These are phyloP conservation scores for Drosophila bocqueti DNA, from an alignment of 1,140 invertebrate species.

Conservation along the genomic window DNA sequence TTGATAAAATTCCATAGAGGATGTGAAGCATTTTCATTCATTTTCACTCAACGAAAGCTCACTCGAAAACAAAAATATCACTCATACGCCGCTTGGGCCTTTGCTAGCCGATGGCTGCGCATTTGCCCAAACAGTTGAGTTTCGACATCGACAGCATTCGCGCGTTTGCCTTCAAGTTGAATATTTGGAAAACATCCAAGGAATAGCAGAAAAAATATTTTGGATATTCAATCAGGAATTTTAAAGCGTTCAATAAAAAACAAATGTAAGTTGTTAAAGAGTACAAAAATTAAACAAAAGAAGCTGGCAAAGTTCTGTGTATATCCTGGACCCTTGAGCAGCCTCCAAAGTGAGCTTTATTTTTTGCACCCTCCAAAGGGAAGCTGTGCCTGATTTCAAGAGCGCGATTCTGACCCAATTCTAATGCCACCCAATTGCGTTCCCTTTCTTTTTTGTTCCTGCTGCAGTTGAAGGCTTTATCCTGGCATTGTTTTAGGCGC, in stretches of 20 bases:
- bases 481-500: conserved; percentile 61
- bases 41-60: conserved; percentile 64
- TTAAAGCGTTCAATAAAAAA: neutral
- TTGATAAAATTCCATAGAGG: conserved; percentile 22
- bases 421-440: conserved; percentile 36
- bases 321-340: neutral
- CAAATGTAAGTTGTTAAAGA: conserved; percentile 31
- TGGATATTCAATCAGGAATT: conserved; percentile 1
- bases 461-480: conserved; percentile 22
- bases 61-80: conserved; percentile 59
- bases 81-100: conserved; percentile 76
- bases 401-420: conserved; percentile 62
- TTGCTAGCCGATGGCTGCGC: conserved; percentile 62
- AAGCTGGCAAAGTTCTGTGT: neutral
- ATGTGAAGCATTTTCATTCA: conserved; percentile 5
- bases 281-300: neutral
- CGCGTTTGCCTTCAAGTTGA: conserved; percentile 46
- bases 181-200: conserved; percentile 25
- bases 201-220: conserved; percentile 11
- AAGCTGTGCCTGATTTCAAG: conserved; percentile 43
- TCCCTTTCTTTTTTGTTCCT: conserved; percentile 7
- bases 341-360: conserved; percentile 2
- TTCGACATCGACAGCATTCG: conserved; percentile 64
- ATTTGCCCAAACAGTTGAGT: conserved; percentile 78
- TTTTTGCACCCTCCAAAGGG: neutral